Evolutionary conservation across 2,113 vertebrate species (phyloP).

Genomic region (Paradoxurus hermaphroditus): DNA sequence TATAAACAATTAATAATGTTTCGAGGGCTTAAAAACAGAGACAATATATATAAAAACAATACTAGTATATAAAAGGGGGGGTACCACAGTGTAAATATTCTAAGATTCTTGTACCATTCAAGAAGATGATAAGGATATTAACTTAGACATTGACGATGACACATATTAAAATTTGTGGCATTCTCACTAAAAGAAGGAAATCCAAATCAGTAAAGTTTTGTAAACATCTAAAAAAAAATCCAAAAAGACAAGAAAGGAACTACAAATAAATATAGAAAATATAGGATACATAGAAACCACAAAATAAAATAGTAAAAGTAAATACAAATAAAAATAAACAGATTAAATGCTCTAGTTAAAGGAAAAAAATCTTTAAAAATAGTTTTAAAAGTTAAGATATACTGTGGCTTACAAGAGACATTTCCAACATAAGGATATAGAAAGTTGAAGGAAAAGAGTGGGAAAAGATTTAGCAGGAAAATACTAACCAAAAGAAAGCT

Average conservation of each 20-base stretch:
- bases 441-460: not conserved
- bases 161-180: not conserved
- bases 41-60: not conserved
- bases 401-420: not conserved
- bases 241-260: not conserved
- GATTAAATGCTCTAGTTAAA: not conserved
- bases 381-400: not conserved
- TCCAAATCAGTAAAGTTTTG: not conserved
- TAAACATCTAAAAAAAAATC: not conserved
- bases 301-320: not conserved
- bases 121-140: not conserved
- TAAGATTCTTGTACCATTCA: not conserved
- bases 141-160: not conserved
- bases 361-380: not conserved
- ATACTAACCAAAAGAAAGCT: not conserved
- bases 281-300: not conserved
- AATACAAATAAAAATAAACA: not conserved
- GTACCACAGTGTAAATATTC: not conserved
- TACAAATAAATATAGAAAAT: not conserved
- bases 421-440: not conserved
- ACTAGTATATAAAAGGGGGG: not conserved
- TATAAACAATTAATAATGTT: not conserved
- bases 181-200: not conserved
- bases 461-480: not conserved
- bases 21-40: not conserved